A percentile compares a stretch with the other conserved stretches of the same genome.
Conservation (phyloP, 2,888 invertebrate species). For the Tipula helvola region DNA sequence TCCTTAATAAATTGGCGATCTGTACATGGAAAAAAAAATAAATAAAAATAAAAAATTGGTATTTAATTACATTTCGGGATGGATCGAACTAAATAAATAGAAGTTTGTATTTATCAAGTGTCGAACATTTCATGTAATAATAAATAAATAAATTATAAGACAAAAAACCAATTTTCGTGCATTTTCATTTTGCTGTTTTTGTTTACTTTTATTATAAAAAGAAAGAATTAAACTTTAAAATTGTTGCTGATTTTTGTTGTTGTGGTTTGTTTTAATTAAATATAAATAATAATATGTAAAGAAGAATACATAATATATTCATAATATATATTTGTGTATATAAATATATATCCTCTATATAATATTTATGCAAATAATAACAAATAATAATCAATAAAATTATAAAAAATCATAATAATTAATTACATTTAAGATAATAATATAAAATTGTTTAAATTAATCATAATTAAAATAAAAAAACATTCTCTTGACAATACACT, state of each 20-base stretch:
- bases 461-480: neutral
- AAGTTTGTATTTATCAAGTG: neutral
- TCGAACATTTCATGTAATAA: neutral
- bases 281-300: neutral
- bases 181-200: neutral
- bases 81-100: neutral
- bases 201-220: conserved; percentile 4
- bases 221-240: neutral
- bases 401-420: neutral
- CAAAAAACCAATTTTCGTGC: neutral
- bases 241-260: neutral
- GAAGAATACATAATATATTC: neutral
- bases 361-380: neutral
- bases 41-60: neutral
- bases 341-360: too few species aligned
- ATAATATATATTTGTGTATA: too few species aligned
- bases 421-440: neutral
- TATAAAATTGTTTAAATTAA: neutral
- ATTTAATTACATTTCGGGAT: neutral
- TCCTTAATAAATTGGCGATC: neutral
- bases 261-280: neutral
- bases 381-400: neutral
- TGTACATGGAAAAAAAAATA: neutral
- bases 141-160: neutral
- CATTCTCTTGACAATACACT: neutral